These are phyloP conservation scores for Allolobophora icterica DNA, from an alignment of 2,888 invertebrate genomes.

Conservation along the genomic window DNA sequence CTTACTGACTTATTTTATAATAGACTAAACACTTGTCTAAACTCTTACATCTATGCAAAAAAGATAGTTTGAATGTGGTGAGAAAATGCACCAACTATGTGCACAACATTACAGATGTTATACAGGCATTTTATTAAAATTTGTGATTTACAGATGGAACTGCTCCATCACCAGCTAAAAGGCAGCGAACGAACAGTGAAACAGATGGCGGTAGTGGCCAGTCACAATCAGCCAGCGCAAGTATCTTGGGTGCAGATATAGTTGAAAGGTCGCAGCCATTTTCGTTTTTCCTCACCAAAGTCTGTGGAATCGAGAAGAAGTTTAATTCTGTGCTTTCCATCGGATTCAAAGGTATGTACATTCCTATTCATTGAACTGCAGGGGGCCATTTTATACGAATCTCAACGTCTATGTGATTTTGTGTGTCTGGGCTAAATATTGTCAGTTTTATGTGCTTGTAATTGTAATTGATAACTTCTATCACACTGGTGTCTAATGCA, in stretches of 20 bases:
- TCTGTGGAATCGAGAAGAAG: constrained; percentile 57
- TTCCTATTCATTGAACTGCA: background rate
- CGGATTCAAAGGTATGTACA: constrained; percentile 58
- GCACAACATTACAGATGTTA: background rate
- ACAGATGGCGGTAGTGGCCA: background rate
- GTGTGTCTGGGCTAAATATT: too few relatives aligned
- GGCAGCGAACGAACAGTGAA: background rate
- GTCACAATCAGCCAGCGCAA: background rate
- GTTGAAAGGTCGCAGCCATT: constrained; percentile 19
- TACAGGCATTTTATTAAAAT: background rate
- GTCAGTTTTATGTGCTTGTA: too few relatives aligned
- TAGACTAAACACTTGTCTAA: background rate
- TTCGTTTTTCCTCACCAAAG: constrained; percentile 55
- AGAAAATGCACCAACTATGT: background rate
- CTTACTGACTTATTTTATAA: background rate
- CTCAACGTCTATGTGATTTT: too few relatives aligned
- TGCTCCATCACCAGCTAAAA: background rate
- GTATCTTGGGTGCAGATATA: background rate
- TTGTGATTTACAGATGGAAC: background rate
- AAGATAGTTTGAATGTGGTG: background rate
- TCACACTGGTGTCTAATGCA: too few relatives aligned
- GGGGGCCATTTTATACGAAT: background rate
- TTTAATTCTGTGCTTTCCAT: constrained; percentile 56
- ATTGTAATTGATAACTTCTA: too few relatives aligned
- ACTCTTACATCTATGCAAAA: background rate